Percentiles rank a stretch among this genome's conserved stretches.
Conservation (phyloP, 2,113 vertebrate genomes). For the Boulengerochromis microlepis region DNA sequence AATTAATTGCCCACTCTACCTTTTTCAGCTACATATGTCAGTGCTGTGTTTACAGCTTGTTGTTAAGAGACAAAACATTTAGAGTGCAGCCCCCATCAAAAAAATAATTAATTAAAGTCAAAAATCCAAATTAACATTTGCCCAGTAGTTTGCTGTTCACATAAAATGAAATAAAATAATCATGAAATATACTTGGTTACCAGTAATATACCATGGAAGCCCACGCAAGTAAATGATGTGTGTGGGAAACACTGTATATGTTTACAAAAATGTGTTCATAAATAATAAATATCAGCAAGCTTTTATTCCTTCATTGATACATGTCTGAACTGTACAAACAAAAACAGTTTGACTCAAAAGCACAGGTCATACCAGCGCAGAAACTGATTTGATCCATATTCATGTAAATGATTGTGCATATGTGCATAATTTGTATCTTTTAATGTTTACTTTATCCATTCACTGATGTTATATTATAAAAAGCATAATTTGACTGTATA, state of each 20-base stretch:
- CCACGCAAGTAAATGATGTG: neutral
- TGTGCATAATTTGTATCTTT: neutral
- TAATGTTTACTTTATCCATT: neutral
- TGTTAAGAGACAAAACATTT: neutral
- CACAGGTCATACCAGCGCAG: neutral
- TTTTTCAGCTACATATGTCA: neutral
- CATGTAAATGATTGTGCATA: neutral
- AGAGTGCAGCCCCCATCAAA: neutral
- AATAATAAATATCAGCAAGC: neutral
- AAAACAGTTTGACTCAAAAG: neutral
- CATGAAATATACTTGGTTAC: neutral
- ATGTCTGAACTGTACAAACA: neutral
- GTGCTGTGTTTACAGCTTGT: neutral
- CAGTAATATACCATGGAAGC: neutral
- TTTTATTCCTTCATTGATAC: neutral
- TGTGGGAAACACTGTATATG: neutral
- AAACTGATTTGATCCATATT: neutral
- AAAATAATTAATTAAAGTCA: neutral
- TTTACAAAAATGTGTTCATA: neutral
- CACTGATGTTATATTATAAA: neutral
- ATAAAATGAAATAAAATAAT: neutral
- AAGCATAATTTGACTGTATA: neutral
- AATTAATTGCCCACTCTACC: neutral
- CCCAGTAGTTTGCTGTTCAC: neutral
- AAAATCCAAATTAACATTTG: neutral